A percentile compares a stretch with the other conserved stretches of the same genome.
Evolutionary conservation across 2,113 vertebrate species (phyloP).

Genomic region (Murina feae): DNA sequence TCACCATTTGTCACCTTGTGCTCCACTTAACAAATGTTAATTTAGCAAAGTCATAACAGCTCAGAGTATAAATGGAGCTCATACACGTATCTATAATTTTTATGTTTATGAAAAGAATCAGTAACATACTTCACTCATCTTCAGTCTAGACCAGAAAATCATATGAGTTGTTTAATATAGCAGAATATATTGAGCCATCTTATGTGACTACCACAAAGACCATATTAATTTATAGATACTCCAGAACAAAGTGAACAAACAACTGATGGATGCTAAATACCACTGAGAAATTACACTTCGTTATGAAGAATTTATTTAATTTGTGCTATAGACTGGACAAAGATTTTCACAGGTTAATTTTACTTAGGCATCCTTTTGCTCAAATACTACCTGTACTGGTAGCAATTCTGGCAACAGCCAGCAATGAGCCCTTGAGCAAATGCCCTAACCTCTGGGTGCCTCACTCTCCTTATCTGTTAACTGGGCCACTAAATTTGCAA

Average conservation of each 20-base stretch:
- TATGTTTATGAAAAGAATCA: not conserved
- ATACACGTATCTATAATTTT: not conserved
- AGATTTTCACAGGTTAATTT: not conserved
- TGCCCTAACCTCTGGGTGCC: not conserved
- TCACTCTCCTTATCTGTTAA: not conserved
- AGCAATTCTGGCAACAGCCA: not conserved
- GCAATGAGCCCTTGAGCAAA: not conserved
- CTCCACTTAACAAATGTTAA: not conserved
- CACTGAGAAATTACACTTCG: not conserved
- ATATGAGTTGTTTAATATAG: not conserved
- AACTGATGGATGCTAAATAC: not conserved
- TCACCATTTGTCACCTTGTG: not conserved
- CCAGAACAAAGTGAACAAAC: not conserved
- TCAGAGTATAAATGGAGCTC: not conserved
- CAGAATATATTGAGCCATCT: not conserved
- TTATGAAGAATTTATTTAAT: not conserved
- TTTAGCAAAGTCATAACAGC: not conserved
- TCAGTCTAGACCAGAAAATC: not conserved
- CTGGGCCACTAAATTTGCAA: not conserved
- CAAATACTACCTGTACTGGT: not conserved
- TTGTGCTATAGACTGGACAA: not conserved
- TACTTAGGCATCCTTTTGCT: not conserved
- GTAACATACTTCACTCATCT: not conserved
- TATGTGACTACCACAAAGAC: not conserved
- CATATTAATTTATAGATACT: not conserved